phyloP scores from a whole-genome alignment of 2,797 vertebrate genomes.

The Bradypodion pumilum region DNA sequence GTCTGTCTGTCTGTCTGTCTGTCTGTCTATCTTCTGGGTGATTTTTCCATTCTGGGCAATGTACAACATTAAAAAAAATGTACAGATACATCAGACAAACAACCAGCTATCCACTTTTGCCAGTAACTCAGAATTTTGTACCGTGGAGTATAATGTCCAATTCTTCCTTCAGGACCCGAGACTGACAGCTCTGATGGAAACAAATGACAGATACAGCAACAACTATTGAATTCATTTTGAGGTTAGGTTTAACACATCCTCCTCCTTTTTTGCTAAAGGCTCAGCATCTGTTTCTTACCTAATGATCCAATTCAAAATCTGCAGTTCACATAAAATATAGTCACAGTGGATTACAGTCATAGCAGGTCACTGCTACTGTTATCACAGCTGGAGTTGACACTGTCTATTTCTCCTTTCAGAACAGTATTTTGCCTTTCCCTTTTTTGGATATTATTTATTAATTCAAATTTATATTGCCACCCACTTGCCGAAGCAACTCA shows the following conservation, averaged over 20 bases:
- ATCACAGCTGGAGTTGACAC: constrained; percentile 65
- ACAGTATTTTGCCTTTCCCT: background rate
- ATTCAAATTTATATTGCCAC: too few species aligned
- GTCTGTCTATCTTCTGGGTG: background rate
- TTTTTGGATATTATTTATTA: too few species aligned
- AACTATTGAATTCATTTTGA: constrained; percentile 40
- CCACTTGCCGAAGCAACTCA: too few species aligned
- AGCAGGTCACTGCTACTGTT: constrained; percentile 56
- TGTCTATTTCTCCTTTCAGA: constrained; percentile 38
- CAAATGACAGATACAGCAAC: constrained; percentile 62
- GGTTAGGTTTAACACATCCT: constrained; percentile 54
- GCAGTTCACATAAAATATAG: constrained; percentile 53
- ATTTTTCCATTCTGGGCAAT: too few species aligned
- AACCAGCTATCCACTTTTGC: too few species aligned
- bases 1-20: too few species aligned
- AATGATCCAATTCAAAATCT: constrained; percentile 58
- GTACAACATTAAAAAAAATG: too few species aligned
- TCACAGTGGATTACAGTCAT: constrained; percentile 44
- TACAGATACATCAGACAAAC: too few species aligned
- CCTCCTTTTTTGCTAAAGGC: constrained; percentile 25
- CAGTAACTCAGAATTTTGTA: constrained; percentile 38
- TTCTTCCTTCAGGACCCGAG: constrained; percentile 52
- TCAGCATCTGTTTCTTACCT: constrained; percentile 58
- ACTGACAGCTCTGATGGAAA: constrained; percentile 69
- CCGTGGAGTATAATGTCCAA: constrained; percentile 18